Conservation (phyloP, 1,140 invertebrate species). For the Bombus confusus region DNA sequence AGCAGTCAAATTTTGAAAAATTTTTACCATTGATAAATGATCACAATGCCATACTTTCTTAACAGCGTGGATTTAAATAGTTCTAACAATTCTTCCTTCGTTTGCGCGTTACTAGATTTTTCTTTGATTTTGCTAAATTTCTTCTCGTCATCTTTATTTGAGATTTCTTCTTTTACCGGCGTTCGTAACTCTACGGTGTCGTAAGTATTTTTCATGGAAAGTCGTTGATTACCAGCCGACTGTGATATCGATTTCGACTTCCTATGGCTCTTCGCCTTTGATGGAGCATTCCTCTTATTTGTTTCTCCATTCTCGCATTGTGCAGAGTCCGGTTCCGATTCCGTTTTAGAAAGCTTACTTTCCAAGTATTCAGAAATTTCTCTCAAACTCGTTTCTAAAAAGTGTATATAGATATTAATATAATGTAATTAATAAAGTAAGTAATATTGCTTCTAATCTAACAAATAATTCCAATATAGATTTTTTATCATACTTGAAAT, state of each 20-base stretch:
- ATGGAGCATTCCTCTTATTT: constrained; percentile 32
- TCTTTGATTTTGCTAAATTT: neutral
- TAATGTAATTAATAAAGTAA: no score
- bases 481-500: no score
- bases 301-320: constrained; percentile 1
- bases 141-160: constrained; percentile 32
- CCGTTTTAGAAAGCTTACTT: constrained; percentile 49
- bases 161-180: constrained; percentile 24
- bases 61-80: constrained; percentile 36
- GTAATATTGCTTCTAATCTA: no score
- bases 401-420: neutral
- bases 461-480: no score
- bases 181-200: constrained; percentile 44
- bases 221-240: constrained; percentile 9
- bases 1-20: no score
- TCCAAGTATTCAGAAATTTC: constrained; percentile 48
- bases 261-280: constrained; percentile 40
- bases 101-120: constrained; percentile 7
- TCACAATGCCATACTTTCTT: constrained; percentile 54
- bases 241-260: constrained; percentile 42
- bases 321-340: neutral
- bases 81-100: constrained; percentile 11
- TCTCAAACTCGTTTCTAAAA: constrained; percentile 53
- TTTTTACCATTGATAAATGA: constrained; percentile 66
- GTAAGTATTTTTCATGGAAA: constrained; percentile 33